These are phyloP conservation scores for Trilocha varians DNA, from an alignment of 2,888 invertebrate genomes.

Conservation along the genomic window DNA sequence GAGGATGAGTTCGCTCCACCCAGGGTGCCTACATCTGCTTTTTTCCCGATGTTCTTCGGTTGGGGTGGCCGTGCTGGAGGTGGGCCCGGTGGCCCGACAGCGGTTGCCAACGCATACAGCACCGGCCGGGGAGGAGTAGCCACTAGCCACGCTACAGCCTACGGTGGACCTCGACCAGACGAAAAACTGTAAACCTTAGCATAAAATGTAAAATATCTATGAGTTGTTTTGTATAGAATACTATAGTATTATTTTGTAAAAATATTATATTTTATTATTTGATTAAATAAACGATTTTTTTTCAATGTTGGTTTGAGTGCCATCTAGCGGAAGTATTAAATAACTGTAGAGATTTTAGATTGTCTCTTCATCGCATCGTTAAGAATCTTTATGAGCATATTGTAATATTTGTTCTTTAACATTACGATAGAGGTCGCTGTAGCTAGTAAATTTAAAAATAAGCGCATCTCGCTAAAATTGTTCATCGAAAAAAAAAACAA, in stretches of 20 bases:
- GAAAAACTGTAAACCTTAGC: conserved; percentile 27
- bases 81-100: conserved; percentile 75
- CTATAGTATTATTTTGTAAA: conserved; percentile 15
- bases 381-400: background rate
- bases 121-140: conserved; percentile 81
- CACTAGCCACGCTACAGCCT: conserved; percentile 81
- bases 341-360: too few relatives aligned
- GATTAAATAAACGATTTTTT: background rate
- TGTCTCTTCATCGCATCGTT: background rate
- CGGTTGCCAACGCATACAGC: conserved; percentile 82
- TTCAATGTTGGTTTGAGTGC: background rate
- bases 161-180: conserved; percentile 73
- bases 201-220: conserved; percentile 18
- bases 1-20: conserved; percentile 64
- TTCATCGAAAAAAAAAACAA: too few relatives aligned
- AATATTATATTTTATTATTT: background rate
- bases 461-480: too few relatives aligned
- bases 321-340: conserved; percentile 5
- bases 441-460: background rate
- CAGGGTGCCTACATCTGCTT: conserved; percentile 68
- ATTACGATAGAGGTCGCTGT: background rate
- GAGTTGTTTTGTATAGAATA: conserved; percentile 18
- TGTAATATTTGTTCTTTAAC: background rate
- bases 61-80: conserved; percentile 52
- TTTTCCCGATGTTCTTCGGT: conserved; percentile 79